Evolutionary conservation across 2,113 vertebrate genomes (phyloP), one percentile per base, ranked within the genome.

Genomic region (Pseudolaguvia tuberculata): DNA sequence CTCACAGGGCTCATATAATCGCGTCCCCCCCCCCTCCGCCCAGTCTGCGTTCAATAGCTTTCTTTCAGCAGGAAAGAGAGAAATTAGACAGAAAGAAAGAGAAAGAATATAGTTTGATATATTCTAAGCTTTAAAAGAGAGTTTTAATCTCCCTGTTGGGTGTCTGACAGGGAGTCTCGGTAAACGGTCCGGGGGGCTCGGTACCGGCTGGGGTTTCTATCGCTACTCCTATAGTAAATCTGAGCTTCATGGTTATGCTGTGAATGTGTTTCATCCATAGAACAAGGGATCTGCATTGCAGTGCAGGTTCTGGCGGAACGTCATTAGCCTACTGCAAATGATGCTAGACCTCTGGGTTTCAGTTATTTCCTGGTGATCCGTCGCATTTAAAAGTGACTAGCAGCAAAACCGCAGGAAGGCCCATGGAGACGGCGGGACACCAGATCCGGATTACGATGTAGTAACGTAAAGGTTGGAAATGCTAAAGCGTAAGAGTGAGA

Each of bases 251-350:
- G 20, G n/a, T 57, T 20, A 56, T 39, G 14, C 23, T 56, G 14
- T 29, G 31, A 14, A 11, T 29, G 20, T 29, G 25, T 9, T 59
- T 72, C 50, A 29, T 3, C 21, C 47, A 14, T 70, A 70, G 29
- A 14, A 55, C 61, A 29, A 70, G 21, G 21, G 21, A 55, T 51
- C 67, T 63, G 75, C 57, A 77, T 48, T 75, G 73, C 73, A 68
- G 73, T 50, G 63, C 9, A n/a, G 18, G 63, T 27, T n/a, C 67
- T 17, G 15, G 31, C 29, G 29, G 57, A 70, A 62, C 42, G 31
- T 18, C 50, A 61, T 62, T 45, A 62, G 15, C 67, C 39, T 53
- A 53, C 7, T 53, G 57, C 25, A 48, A 62, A 42, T 29, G 39
- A 31, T 21, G 29, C 27, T 20, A 7, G 47, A 42, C 48, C 14